Conservation (phyloP, 2,888 invertebrate genomes). For the Agonopterix arenella region DNA sequence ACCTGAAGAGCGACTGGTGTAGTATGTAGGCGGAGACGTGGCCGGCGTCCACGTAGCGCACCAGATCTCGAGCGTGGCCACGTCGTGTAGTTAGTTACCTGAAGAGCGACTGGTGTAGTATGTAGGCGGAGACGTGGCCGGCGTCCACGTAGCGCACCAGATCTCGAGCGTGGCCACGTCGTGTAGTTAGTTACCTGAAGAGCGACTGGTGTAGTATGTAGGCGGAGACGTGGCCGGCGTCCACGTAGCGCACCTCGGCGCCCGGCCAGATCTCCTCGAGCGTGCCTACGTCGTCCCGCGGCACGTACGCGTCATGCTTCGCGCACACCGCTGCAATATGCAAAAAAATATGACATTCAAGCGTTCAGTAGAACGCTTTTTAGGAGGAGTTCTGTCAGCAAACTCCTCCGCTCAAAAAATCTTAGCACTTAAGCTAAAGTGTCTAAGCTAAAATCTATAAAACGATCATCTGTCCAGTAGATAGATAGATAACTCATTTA, state of each 20-base stretch:
- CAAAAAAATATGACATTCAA: neutral
- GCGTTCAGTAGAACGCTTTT: too few relatives aligned
- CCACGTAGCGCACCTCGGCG: slow-evolving; percentile 89
- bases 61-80: slow-evolving; percentile 90
- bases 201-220: slow-evolving; percentile 91
- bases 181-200: slow-evolving; percentile 82
- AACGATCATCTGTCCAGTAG: too few relatives aligned
- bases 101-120: slow-evolving; percentile 91
- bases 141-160: slow-evolving; percentile 93
- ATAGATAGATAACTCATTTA: too few relatives aligned
- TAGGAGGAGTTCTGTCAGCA: too few relatives aligned
- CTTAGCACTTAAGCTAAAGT: too few relatives aligned
- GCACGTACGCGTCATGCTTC: slow-evolving; percentile 92
- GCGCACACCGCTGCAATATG: slow-evolving; percentile 85
- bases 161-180: slow-evolving; percentile 89
- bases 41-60: slow-evolving; percentile 91
- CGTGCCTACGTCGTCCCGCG: slow-evolving; percentile 87
- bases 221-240: slow-evolving; percentile 93
- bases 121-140: slow-evolving; percentile 93
- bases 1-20: slow-evolving; percentile 93
- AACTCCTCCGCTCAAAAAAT: too few relatives aligned
- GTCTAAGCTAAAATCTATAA: too few relatives aligned
- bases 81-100: slow-evolving; percentile 80
- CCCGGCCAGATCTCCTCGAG: slow-evolving; percentile 96
- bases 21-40: slow-evolving; percentile 94